These are phyloP conservation scores for Sitta europaea DNA, from an alignment of 2,113 vertebrate species.

Conservation along the genomic window DNA sequence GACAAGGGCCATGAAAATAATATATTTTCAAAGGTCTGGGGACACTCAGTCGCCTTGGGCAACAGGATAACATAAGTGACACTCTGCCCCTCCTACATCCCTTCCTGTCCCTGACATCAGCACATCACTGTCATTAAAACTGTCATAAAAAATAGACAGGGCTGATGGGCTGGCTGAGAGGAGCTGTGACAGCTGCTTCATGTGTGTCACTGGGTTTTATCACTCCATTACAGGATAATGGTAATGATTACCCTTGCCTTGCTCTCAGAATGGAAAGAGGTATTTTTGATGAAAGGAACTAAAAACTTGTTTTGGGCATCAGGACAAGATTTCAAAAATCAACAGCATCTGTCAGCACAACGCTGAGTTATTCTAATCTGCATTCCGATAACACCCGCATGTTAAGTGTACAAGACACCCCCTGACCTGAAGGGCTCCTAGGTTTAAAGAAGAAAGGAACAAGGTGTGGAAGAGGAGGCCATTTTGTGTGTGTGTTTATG, in stretches of 20 bases:
- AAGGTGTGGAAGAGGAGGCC: neutral
- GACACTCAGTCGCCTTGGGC: neutral
- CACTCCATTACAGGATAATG: constrained; percentile 30
- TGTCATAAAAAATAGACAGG: neutral
- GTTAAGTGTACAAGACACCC: neutral
- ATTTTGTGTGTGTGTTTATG: neutral
- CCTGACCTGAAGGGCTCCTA: neutral
- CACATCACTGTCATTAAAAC: neutral
- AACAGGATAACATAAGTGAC: neutral
- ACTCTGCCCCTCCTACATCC: neutral
- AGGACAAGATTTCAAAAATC: constrained; percentile 9
- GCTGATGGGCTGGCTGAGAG: neutral
- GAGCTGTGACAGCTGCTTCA: constrained; percentile 43
- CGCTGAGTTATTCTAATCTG: neutral
- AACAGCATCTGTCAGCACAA: neutral
- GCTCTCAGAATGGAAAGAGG: constrained; percentile 11
- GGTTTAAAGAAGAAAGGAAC: neutral
- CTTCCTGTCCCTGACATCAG: constrained; percentile 23
- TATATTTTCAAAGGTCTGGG: constrained; percentile 18
- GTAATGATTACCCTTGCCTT: constrained; percentile 45
- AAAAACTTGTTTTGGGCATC: neutral
- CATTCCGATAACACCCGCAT: neutral
- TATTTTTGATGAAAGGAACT: constrained; percentile 27
- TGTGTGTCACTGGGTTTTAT: constrained; percentile 48
- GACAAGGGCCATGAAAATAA: constrained; percentile 15